Evolutionary conservation across 1,140 invertebrate species (phyloP), one percentile per base, ranked within the genome.

Genomic region (Leptonema lineaticorne): DNA sequence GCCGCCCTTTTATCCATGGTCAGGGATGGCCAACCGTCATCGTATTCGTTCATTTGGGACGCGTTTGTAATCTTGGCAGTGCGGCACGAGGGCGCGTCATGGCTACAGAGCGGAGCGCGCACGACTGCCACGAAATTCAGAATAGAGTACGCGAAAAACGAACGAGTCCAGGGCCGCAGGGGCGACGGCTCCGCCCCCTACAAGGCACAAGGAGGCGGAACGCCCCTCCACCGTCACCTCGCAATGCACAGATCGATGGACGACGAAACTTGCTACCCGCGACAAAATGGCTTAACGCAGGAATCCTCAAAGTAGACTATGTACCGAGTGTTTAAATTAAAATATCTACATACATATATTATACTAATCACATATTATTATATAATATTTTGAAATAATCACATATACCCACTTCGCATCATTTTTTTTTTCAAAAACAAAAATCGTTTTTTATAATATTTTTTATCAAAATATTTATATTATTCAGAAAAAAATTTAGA

Each of bases 131-230:
- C 7, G 7, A 9, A 46, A n/a, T 7, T 16, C 41, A n/a, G 41
- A 11, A 5, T 6, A 33, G 29, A 5, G 11, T 11, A 11, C 5
- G 29, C 29, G 11, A 6, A 33, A 11, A 33, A 6, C 29, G 29
- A 5, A 33, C 29, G 5, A 5, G 11, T 33, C 29, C 5, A 33
- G 11, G 29, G 5, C 29, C 11, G 29, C 29, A n/a, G n/a, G n/a
- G n/a, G n/a, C n/a, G n/a, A n/a, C 64, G 48, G 22, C 48, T n/a
- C 64, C 27, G 18, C 27, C 48, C 57, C 66, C 28, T 28, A 24
- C 30, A 27, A n/a, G n/a, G n/a, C n/a, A n/a, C n/a, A n/a, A n/a
- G 63, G 28, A 46, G 48, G 28, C 62, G 62, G 33, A n/a, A n/a
- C 7, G 5, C 7, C 26, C 53, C 6, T 57, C 26, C 53, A 9